Percentiles rank a stretch among this genome's conserved stretches.
Evolutionary conservation across 2,888 invertebrate species (phyloP).

Genomic region (Amphipyra berbera): DNA sequence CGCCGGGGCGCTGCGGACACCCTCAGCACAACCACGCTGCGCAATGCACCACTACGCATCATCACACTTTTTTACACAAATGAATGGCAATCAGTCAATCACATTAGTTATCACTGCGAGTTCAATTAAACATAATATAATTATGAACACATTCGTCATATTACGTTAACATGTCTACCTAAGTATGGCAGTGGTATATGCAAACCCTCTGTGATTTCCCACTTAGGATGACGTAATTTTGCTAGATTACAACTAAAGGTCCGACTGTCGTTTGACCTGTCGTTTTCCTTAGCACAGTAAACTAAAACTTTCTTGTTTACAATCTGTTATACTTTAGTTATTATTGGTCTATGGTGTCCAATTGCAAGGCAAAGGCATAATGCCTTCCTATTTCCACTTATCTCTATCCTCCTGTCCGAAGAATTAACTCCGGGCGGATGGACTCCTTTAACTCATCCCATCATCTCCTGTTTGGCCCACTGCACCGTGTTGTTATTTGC

Average conservation of each 20-base stretch:
- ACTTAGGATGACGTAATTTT: constrained; percentile 24
- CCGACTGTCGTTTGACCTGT: constrained; percentile 19
- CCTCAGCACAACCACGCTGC: constrained; percentile 40
- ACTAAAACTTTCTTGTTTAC: constrained; percentile 13
- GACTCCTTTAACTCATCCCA: too few relatives aligned
- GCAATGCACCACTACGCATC: constrained; percentile 25
- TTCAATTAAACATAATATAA: constrained; percentile 34
- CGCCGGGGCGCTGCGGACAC: constrained; percentile 41
- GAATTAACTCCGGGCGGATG: too few relatives aligned
- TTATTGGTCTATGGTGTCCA: background rate
- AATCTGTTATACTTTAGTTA: constrained; percentile 2
- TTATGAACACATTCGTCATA: constrained; percentile 29
- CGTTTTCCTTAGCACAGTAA: constrained; percentile 33
- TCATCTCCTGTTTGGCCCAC: too few relatives aligned
- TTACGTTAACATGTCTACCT: constrained; percentile 32
- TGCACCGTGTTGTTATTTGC: too few relatives aligned
- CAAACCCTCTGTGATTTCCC: constrained; percentile 32
- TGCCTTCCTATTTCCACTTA: too few relatives aligned
- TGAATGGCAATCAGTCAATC: constrained; percentile 35
- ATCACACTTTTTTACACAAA: constrained; percentile 40
- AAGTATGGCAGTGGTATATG: constrained; percentile 19
- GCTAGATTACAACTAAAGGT: constrained; percentile 26
- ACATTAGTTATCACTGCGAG: constrained; percentile 26
- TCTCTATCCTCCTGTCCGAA: too few relatives aligned
- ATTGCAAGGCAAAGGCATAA: background rate